Evolutionary conservation across 2,888 invertebrate genomes (phyloP).

Genomic region (Yponomeuta cagnagella): DNA sequence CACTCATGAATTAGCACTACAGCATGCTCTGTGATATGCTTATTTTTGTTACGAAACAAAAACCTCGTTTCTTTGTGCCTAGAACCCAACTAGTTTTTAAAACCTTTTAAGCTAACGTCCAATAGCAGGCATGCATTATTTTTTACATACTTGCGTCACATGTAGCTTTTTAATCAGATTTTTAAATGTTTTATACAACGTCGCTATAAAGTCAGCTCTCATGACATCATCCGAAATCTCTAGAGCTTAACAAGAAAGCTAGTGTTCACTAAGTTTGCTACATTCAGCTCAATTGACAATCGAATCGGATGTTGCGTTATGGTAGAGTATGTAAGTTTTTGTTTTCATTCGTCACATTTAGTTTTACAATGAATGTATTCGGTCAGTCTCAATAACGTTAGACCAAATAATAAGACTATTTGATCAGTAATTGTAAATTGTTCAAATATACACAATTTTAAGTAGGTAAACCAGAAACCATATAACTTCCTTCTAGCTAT

Average conservation of each 20-base stretch:
- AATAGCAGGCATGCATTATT: not conserved
- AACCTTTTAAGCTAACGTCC: not conserved
- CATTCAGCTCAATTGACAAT: not conserved
- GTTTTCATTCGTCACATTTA: not conserved
- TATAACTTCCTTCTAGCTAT: not conserved
- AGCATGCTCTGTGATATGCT: not conserved
- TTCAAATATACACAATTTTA: not conserved
- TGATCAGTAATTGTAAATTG: not conserved
- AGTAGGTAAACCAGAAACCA: not conserved
- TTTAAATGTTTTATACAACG: not conserved
- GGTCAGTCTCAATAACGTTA: not conserved
- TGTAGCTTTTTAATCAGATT: not conserved
- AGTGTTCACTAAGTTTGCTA: not conserved
- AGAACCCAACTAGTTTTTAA: not conserved
- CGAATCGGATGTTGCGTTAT: not conserved
- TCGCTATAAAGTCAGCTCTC: not conserved
- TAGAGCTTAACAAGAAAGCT: not conserved
- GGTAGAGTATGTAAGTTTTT: not conserved
- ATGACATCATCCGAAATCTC: not conserved
- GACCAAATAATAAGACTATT: not conserved
- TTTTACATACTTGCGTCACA: not conserved
- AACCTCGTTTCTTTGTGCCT: not conserved
- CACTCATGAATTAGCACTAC: not conserved
- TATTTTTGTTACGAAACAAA: not conserved
- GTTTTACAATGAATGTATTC: not conserved